Base-by-base conservation (phyloP, 2,113 vertebrate genomes). In the Peromyscus maniculatus region DNA sequence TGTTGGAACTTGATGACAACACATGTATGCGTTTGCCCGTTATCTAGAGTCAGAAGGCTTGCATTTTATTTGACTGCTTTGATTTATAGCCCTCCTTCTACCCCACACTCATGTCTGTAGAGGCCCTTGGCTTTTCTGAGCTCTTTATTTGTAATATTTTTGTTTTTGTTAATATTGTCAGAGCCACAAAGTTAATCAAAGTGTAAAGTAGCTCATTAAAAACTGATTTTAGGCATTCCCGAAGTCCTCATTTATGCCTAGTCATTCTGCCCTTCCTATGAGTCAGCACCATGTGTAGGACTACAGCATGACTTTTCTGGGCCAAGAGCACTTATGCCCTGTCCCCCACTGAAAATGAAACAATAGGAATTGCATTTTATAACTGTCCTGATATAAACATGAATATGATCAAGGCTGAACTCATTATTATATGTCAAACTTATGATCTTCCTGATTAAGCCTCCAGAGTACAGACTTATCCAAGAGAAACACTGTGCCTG, bases 281-380 rank as follows among this genome's bases (percentile, higher is more conserved):
- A 97, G 11, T 97, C 94, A 98, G 84, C 95, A 88, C 31, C 89
- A 57, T 31, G 57, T 39, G 31, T 3, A 89, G 16, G 22, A 12
- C 13, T 57, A 3, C 22, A 33, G 21, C 19, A 19, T 90, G 95
- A 93, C 75, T 87, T 97, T 74, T 80, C 8, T 52, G 52, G 64
- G 69, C 28, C 67, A 83, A 11, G 62, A 55, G 62, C 31, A 91
- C 57, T 82, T 74, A 78, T 75, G 4, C 49, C 49, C 31, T 93
- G 31, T 91, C 39, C 12, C 83, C n/a, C 36, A 77, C 36, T 88
- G 15, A 46, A 93, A 88, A 66, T 21, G 75, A 83, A 64, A 78
- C 28, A n/a, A 55, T 79, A 52, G 16, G 46, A 71, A 17, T 69
- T 80, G 28, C 3, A 86, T 78, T 83, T 87, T 92, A 86, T 80